A percentile compares a stretch with the other conserved stretches of the same genome.
Evolutionary conservation across 2,888 invertebrate species (phyloP).

Genomic region (Cheilosia impressa): DNA sequence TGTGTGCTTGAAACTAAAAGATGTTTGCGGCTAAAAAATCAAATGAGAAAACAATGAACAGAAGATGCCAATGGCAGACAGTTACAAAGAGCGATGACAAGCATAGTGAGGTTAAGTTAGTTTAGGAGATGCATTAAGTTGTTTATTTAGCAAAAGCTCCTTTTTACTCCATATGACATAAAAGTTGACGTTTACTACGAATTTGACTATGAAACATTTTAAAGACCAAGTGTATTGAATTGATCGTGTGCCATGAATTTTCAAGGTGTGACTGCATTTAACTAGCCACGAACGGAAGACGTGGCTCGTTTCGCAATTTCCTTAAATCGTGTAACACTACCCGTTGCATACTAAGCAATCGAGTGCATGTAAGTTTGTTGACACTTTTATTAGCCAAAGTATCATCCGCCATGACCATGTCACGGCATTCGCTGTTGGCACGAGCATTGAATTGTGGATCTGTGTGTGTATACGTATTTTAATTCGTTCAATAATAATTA

Average conservation of each 20-base stretch:
- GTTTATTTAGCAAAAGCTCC: background rate
- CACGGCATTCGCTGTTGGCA: conserved; percentile 9
- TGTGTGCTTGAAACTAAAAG: conserved; percentile 48
- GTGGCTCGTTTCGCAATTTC: conserved; percentile 11
- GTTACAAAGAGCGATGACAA: background rate
- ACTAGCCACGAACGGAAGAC: conserved; percentile 9
- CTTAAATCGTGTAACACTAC: conserved; percentile 5
- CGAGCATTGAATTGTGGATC: background rate
- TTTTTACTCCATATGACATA: too few relatives aligned
- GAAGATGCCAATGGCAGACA: background rate
- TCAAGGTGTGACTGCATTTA: conserved; percentile 1
- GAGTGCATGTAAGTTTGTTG: conserved; percentile 21
- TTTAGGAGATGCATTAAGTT: conserved; percentile 10
- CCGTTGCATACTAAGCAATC: conserved; percentile 32
- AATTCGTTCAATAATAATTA: conserved; percentile 3
- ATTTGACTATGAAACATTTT: too few relatives aligned
- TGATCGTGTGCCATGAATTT: background rate
- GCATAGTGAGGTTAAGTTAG: background rate
- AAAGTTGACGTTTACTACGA: too few relatives aligned
- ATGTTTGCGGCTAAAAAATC: conserved; percentile 48
- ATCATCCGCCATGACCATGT: conserved; percentile 38
- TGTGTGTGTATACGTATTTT: too few relatives aligned
- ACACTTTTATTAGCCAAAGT: conserved; percentile 13
- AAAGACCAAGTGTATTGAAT: background rate
- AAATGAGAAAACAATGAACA: conserved; percentile 38